Base-by-base conservation (phyloP, 2,888 invertebrate species). In the Cyclophora punctaria region DNA sequence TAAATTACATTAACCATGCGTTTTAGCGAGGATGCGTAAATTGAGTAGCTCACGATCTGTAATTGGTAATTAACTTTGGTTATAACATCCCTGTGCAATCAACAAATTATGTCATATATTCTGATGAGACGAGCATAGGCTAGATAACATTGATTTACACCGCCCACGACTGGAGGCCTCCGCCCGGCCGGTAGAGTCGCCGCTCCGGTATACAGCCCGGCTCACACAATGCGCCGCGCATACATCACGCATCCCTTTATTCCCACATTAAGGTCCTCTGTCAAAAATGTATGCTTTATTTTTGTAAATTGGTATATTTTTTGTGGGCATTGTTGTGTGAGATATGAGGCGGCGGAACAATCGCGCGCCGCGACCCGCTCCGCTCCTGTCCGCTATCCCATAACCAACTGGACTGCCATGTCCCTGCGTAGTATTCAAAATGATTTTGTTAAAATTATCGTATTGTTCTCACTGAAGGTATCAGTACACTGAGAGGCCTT, bases 221-320 rank as follows among this genome's bases (percentile, higher is more conserved):
- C 50, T 51, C 49, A 59, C 57, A 64, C 64, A 64, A 62, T 56
- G 49, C 43, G 56, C 52, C 50, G 57, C 60, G 64, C 70, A 75
- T 80, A 79, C 63, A 78, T 79, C 80, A 78, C 72, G 53, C 48
- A 48, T 55, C 56, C 66, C 60, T 69, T 66, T 66, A 64, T 66
- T 61, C 66, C 60, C 63, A 62, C 61, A 56, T 64, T 60, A 70
- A 73, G 67, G 72, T 69, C 74, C 72, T 63, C 73, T 68, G 74
- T 73, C 73, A 64, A 63, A 61, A 59, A 63, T 58, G 53, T 67
- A 56, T 51, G 54, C 48, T 50, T 46, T 62, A 64, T 67, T 70
- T 71, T 69, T 64, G 58, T 53, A 51, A 58, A 63, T 63, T 52
- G 61, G 50, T 53, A 57, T 56, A 59, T 60, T 55, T 51, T 65